A percentile compares a stretch with the other conserved stretches of the same genome.
Conservation (phyloP, 2,888 invertebrate species). For the Plagodis pulveraria region DNA sequence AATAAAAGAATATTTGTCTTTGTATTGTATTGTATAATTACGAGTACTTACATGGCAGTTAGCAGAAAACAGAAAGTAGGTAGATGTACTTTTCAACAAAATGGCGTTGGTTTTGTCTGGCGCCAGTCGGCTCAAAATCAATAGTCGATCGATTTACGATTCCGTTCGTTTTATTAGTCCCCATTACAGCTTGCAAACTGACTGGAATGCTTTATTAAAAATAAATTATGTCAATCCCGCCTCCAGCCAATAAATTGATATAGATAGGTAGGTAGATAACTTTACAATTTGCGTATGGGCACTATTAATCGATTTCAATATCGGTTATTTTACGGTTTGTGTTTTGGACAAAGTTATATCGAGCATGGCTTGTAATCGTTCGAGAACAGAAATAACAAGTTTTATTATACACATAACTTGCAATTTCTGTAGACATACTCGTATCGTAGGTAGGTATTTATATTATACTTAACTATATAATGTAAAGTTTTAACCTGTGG, state of each 20-base stretch:
- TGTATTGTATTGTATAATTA: too few species aligned
- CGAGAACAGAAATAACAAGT: background rate
- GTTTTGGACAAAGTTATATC: constrained; percentile 15
- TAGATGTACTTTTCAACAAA: constrained; percentile 63
- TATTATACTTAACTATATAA: too few species aligned
- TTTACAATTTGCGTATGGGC: constrained; percentile 22
- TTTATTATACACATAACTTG: constrained; percentile 9
- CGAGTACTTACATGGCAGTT: constrained; percentile 53
- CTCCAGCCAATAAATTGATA: constrained; percentile 39
- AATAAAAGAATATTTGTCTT: too few species aligned
- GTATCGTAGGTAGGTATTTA: background rate
- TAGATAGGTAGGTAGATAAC: constrained; percentile 26
- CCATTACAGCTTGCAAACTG: constrained; percentile 40
- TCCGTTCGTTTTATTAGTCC: constrained; percentile 56
- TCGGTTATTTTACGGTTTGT: constrained; percentile 31
- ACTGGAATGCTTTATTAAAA: constrained; percentile 53
- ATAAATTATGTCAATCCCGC: constrained; percentile 47
- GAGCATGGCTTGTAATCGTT: constrained; percentile 16
- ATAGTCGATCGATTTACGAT: constrained; percentile 58
- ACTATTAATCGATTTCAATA: constrained; percentile 37
- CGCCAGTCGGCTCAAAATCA: constrained; percentile 61
- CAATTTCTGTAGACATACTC: constrained; percentile 5
- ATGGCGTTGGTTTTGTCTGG: constrained; percentile 53
- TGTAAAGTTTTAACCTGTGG: too few species aligned
- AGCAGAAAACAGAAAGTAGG: constrained; percentile 45